Evolutionary conservation across 2,113 vertebrate genomes (phyloP).

Genomic region (Microtus pennsylvanicus): DNA sequence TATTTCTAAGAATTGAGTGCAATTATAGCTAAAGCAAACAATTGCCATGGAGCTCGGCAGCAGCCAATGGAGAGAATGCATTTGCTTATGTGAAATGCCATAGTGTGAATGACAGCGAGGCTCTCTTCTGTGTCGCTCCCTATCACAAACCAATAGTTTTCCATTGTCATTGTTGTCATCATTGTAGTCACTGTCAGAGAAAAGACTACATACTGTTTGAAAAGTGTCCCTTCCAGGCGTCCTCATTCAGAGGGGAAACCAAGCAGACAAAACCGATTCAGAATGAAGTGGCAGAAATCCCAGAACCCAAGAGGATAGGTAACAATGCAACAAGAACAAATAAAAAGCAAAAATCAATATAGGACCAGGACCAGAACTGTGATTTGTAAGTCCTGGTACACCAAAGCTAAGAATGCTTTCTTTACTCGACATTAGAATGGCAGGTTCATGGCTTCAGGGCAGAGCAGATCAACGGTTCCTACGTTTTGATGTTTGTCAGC

Average conservation of each 20-base stretch:
- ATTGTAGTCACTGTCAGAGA: neutral
- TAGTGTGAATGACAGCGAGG: neutral
- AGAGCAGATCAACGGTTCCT: neutral
- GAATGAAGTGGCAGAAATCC: neutral
- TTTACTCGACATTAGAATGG: neutral
- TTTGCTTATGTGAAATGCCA: conserved; percentile 39
- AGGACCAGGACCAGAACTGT: neutral
- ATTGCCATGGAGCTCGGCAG: conserved; percentile 52
- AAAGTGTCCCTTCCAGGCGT: neutral
- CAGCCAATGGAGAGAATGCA: neutral
- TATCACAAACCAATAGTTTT: conserved; percentile 17
- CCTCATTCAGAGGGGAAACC: neutral
- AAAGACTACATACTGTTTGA: neutral
- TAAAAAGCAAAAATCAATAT: neutral
- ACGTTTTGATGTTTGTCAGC: neutral
- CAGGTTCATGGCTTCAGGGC: neutral
- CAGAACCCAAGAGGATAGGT: neutral
- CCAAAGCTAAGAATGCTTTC: neutral
- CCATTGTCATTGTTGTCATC: neutral
- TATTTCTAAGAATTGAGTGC: conserved; percentile 46
- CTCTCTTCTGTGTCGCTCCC: neutral
- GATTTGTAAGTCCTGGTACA: neutral
- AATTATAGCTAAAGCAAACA: conserved; percentile 65
- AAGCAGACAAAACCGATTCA: conserved; percentile 23
- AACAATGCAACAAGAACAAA: conserved; percentile 2